phyloP scores from a whole-genome alignment of 2,797 vertebrate genomes.

The Myripristis murdjan region DNA sequence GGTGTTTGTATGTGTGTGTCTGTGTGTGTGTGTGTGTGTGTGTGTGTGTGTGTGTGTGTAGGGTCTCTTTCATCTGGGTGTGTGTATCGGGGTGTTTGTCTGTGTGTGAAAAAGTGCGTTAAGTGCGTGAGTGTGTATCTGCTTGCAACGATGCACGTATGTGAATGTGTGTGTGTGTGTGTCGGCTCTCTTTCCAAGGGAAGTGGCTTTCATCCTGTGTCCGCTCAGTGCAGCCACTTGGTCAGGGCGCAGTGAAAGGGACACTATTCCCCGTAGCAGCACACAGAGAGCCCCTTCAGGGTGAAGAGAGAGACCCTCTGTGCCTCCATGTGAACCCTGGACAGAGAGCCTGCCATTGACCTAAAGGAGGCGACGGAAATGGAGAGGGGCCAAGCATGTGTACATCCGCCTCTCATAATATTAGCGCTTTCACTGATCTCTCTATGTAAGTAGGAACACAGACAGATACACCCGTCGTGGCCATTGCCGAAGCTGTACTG shows the following conservation, averaged over 20 bases:
- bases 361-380: constrained; percentile 73
- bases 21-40: no score
- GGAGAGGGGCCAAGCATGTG: constrained; percentile 76
- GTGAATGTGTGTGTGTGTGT: constrained; percentile 52
- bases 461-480: not conserved
- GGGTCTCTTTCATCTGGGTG: constrained; percentile 24
- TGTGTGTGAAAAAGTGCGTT: constrained; percentile 45
- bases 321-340: constrained; percentile 67
- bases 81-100: not conserved
- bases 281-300: constrained; percentile 80
- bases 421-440: constrained; percentile 67
- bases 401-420: constrained; percentile 81
- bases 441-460: constrained; percentile 16
- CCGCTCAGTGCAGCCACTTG: constrained; percentile 73
- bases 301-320: constrained; percentile 70
- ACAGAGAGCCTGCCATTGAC: constrained; percentile 75
- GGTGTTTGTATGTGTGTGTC: no score
- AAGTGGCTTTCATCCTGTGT: constrained; percentile 83
- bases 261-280: constrained; percentile 76
- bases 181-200: constrained; percentile 70
- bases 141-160: constrained; percentile 11
- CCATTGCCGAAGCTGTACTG: not conserved
- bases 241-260: constrained; percentile 77
- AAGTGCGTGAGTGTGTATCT: constrained; percentile 56
- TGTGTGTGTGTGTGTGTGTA: constrained; percentile 36